Evolutionary conservation across 2,888 invertebrate species (phyloP).

Genomic region (Athrips mouffetella): DNA sequence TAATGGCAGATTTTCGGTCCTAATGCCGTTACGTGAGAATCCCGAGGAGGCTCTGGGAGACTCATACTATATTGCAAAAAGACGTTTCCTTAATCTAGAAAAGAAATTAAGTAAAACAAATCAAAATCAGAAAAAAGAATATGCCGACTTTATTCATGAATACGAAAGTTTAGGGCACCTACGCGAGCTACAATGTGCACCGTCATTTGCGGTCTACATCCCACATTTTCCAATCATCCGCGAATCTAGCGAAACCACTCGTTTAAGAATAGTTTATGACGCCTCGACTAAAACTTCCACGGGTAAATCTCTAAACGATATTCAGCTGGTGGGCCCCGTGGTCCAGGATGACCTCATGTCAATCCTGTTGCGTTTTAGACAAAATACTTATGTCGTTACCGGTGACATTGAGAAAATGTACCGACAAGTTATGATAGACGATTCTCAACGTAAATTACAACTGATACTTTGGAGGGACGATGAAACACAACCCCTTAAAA

Average conservation of each 20-base stretch:
- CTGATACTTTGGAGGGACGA: slow-evolving; percentile 16
- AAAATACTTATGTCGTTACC: slow-evolving; percentile 23
- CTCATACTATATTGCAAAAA: slow-evolving; percentile 14
- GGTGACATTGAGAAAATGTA: slow-evolving; percentile 26
- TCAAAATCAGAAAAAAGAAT: slow-evolving; percentile 7
- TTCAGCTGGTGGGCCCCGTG: slow-evolving; percentile 24
- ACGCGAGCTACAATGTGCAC: background rate
- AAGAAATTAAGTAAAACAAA: slow-evolving; percentile 16
- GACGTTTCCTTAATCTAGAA: slow-evolving; percentile 15
- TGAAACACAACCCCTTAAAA: background rate
- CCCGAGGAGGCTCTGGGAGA: slow-evolving; percentile 18
- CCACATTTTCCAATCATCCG: slow-evolving; percentile 14
- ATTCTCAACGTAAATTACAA: background rate
- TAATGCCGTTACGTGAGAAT: slow-evolving; percentile 20
- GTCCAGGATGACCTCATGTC: slow-evolving; percentile 25
- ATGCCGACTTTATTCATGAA: slow-evolving; percentile 10
- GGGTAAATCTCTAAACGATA: slow-evolving; percentile 22
- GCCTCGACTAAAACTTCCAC: background rate
- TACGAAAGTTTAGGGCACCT: slow-evolving; percentile 12
- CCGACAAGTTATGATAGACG: slow-evolving; percentile 17
- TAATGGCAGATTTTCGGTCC: slow-evolving; percentile 23
- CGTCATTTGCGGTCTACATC: slow-evolving; percentile 7
- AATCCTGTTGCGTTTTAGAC: slow-evolving; percentile 24
- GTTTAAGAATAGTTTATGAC: slow-evolving; percentile 10
- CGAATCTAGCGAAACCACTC: slow-evolving; percentile 10